Percentiles rank a stretch among this genome's conserved stretches.
Conservation (phyloP, 1,140 invertebrate genomes). For the Musca domestica region DNA sequence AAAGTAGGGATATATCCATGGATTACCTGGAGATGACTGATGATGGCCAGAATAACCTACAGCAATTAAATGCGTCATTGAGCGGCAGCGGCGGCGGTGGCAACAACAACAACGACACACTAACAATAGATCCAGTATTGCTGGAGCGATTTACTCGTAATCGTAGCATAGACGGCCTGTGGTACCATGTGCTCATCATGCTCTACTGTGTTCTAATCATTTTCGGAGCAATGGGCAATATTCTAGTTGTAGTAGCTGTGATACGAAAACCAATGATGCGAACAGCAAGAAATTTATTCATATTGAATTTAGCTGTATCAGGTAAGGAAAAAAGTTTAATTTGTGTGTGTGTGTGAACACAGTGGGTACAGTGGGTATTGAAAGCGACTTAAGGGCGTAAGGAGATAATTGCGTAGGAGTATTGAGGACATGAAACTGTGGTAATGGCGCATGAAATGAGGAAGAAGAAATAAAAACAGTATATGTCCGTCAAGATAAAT, state of each 20-base stretch:
- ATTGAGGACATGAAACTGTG: no score
- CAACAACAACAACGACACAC: constrained; percentile 28
- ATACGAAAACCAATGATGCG: constrained; percentile 78
- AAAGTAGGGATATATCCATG: constrained; percentile 26
- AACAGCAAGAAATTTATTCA: constrained; percentile 84
- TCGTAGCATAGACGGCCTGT: constrained; percentile 64
- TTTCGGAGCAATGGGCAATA: constrained; percentile 76
- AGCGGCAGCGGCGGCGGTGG: neutral
- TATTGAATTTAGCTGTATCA: constrained; percentile 84
- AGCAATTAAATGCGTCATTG: neutral
- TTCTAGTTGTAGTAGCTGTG: constrained; percentile 74
- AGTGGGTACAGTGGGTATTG: no score
- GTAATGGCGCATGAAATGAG: no score
- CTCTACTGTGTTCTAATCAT: constrained; percentile 74
- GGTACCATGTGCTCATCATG: constrained; percentile 65
- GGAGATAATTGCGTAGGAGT: no score
- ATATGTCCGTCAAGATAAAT: neutral
- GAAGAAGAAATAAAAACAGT: no score
- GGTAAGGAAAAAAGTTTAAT: no score
- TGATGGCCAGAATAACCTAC: neutral
- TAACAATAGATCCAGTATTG: constrained; percentile 43
- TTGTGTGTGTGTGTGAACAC: no score
- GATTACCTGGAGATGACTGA: constrained; percentile 33
- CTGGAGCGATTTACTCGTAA: constrained; percentile 64
- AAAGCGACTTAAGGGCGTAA: no score